A percentile compares a stretch with the other conserved stretches of the same genome.
Evolutionary conservation across 2,113 vertebrate species (phyloP).

Genomic region (Corythoichthys haematopterus): DNA sequence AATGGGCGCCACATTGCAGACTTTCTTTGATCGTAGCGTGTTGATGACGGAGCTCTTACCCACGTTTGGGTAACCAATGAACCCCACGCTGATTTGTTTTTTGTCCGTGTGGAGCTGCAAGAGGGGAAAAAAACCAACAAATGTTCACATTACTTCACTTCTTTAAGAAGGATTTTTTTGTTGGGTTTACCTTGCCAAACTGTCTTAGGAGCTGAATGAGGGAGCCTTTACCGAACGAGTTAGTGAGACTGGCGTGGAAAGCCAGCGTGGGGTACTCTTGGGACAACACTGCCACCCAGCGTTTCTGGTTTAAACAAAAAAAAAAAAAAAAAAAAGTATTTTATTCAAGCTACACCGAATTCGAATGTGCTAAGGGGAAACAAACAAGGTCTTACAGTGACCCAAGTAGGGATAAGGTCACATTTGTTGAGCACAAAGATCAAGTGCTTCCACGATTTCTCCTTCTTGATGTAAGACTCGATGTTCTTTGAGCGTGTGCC

Average conservation of each 20-base stretch:
- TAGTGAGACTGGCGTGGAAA: constrained; percentile 96
- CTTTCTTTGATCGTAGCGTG: constrained; percentile 92
- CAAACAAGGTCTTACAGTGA: constrained; percentile 77
- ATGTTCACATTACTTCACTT: constrained; percentile 9
- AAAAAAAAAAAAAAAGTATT: background rate
- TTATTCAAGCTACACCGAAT: background rate
- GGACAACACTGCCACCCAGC: constrained; percentile 91
- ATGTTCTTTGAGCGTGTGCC: constrained; percentile 92
- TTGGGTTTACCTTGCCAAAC: constrained; percentile 88
- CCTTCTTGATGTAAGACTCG: constrained; percentile 91
- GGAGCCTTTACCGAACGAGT: constrained; percentile 95
- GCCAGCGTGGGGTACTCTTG: constrained; percentile 92
- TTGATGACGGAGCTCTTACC: constrained; percentile 98
- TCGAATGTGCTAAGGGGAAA: background rate
- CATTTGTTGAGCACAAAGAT: constrained; percentile 98
- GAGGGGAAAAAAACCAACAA: constrained; percentile 24
- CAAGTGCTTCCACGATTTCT: constrained; percentile 95
- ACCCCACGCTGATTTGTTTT: constrained; percentile 98
- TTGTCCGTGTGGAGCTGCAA: constrained; percentile 92
- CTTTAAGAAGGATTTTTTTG: constrained; percentile 18
- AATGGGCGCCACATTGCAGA: constrained; percentile 93
- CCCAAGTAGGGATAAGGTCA: constrained; percentile 96
- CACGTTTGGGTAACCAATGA: constrained; percentile 97
- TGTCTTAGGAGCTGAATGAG: constrained; percentile 96
- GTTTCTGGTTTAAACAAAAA: constrained; percentile 74